Evolutionary conservation across 2,113 vertebrate genomes (phyloP).

Genomic region (Podarcis cretensis): DNA sequence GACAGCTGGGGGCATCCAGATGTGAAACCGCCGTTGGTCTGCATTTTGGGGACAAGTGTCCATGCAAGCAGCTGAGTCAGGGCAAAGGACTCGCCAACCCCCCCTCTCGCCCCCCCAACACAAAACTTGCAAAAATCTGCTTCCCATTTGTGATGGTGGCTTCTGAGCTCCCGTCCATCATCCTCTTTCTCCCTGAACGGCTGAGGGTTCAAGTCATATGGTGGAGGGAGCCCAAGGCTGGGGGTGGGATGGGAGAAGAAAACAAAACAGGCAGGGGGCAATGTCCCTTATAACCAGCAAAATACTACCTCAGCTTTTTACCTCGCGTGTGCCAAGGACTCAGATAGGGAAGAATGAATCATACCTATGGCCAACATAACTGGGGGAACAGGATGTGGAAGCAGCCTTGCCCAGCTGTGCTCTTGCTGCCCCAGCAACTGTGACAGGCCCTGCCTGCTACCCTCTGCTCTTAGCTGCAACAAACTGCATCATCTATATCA

Average conservation of each 20-base stretch:
- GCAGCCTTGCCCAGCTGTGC: background rate
- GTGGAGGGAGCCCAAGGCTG: background rate
- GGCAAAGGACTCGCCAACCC: conserved; percentile 37
- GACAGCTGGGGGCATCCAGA: conserved; percentile 60
- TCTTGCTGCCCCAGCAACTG: too few species aligned
- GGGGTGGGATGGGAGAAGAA: background rate
- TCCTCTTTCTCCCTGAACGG: background rate
- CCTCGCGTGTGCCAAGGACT: background rate
- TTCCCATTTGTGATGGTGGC: conserved; percentile 22
- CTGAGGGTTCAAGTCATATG: background rate
- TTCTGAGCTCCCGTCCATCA: background rate
- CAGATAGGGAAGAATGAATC: background rate
- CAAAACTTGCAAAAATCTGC: conserved; percentile 11
- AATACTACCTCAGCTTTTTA: background rate
- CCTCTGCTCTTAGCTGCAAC: background rate
- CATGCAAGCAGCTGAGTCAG: conserved; percentile 48
- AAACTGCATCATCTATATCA: background rate
- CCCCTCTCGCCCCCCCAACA: background rate
- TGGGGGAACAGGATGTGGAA: background rate
- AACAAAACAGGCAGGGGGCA: background rate
- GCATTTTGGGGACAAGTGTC: conserved; percentile 43
- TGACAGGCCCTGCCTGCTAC: background rate
- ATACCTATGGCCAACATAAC: background rate
- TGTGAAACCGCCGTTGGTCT: conserved; percentile 53
- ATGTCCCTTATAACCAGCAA: background rate